A percentile compares a stretch with the other conserved stretches of the same genome.
These are phyloP conservation scores for Seriola aureovittata DNA, from an alignment of 2,113 vertebrate genomes.

Conservation along the genomic window DNA sequence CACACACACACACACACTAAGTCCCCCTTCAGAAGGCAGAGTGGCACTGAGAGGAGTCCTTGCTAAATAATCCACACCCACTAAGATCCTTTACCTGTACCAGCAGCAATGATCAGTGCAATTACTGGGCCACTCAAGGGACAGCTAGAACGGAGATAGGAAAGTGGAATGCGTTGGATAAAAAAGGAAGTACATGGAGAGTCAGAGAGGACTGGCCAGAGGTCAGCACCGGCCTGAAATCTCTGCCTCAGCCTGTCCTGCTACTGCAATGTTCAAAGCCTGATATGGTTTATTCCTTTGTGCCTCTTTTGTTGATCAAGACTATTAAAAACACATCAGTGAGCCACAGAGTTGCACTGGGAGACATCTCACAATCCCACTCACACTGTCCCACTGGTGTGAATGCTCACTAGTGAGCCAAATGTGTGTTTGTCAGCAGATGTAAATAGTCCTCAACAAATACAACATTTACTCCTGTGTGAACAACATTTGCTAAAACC, in stretches of 20 bases:
- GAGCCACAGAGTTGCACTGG: not conserved
- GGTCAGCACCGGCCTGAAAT: not conserved
- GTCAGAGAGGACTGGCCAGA: not conserved
- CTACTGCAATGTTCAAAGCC: not conserved
- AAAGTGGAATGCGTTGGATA: slow-evolving; percentile 13
- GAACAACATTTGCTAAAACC: not conserved
- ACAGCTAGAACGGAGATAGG: not conserved
- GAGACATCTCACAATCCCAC: slow-evolving; percentile 9
- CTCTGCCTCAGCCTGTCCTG: not conserved
- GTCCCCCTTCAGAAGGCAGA: slow-evolving; percentile 15
- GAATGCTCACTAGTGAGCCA: slow-evolving; percentile 2
- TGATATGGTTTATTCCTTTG: not conserved
- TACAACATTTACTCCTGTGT: not conserved
- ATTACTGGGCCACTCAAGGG: slow-evolving; percentile 37
- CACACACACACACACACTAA: not conserved
- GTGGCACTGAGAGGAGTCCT: slow-evolving; percentile 15
- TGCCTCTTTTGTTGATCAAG: not conserved
- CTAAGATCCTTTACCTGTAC: slow-evolving; percentile 58
- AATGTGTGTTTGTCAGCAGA: slow-evolving; percentile 23
- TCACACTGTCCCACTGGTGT: not conserved
- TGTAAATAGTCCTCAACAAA: not conserved
- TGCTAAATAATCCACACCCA: slow-evolving; percentile 53
- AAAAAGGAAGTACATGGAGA: not conserved
- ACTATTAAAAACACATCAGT: not conserved
- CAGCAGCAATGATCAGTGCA: slow-evolving; percentile 46